These are phyloP conservation scores for Pyrrhura leucotis DNA, from an alignment of 2,797 vertebrate species.

Conservation along the genomic window DNA sequence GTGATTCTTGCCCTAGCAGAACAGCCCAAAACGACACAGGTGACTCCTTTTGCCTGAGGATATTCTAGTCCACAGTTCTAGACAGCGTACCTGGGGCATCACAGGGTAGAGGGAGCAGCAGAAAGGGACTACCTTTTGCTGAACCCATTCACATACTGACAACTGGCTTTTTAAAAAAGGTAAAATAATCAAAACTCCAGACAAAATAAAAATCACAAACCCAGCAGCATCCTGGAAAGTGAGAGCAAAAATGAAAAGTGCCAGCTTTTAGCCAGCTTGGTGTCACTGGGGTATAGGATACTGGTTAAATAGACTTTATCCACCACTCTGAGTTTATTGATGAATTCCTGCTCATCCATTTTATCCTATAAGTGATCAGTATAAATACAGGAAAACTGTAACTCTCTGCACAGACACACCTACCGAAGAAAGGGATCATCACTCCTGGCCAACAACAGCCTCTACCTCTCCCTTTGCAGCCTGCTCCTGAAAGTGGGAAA, in stretches of 20 bases:
- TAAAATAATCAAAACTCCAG: neutral
- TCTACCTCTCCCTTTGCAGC: neutral
- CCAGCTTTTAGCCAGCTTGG: neutral
- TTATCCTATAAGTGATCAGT: neutral
- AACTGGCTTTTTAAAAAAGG: neutral
- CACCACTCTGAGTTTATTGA: neutral
- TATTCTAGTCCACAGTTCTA: neutral
- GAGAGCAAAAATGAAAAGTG: neutral
- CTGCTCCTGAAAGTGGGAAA: neutral
- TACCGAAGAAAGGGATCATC: neutral
- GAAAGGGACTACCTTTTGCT: neutral
- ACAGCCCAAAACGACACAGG: neutral
- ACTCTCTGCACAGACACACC: neutral
- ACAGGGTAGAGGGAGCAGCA: rapidly evolving
- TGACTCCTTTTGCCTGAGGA: neutral
- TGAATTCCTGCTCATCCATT: neutral
- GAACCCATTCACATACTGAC: neutral
- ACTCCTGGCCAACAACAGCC: neutral
- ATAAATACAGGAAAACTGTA: neutral
- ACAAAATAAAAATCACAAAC: neutral
- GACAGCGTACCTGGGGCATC: neutral
- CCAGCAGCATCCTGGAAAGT: neutral
- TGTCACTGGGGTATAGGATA: neutral
- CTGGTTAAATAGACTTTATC: neutral
- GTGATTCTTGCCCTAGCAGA: neutral